Evolutionary conservation across 2,113 vertebrate genomes (phyloP).

Genomic region (Vombatus ursinus): DNA sequence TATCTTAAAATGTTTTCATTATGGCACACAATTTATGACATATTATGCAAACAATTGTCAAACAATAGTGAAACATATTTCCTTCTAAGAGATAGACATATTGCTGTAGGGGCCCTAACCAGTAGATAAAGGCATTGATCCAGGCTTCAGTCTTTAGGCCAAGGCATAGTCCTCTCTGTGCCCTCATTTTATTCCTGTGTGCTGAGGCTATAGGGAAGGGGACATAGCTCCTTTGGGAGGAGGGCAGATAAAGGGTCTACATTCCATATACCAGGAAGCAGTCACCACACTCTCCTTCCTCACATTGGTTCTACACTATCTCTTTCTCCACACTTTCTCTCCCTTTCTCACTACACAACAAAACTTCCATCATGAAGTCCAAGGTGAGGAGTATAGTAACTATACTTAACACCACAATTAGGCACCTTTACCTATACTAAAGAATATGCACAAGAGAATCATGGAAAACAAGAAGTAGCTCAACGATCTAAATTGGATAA

Average conservation of each 20-base stretch:
- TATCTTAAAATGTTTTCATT: not conserved
- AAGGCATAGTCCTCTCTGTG: not conserved
- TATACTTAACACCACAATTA: not conserved
- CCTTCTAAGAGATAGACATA: not conserved
- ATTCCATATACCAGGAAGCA: not conserved
- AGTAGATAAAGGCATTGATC: not conserved
- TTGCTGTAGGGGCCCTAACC: not conserved
- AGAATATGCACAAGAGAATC: not conserved
- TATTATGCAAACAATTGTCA: not conserved
- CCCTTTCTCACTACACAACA: not conserved
- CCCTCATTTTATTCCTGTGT: not conserved
- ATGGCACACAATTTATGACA: not conserved
- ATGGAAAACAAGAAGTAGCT: constrained; percentile 15
- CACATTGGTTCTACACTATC: not conserved
- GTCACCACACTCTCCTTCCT: not conserved
- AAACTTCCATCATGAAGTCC: not conserved
- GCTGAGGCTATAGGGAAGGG: not conserved
- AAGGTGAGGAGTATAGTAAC: not conserved
- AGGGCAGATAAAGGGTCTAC: not conserved
- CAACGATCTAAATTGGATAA: not conserved
- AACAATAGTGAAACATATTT: not conserved
- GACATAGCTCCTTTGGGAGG: not conserved
- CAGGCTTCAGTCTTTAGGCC: not conserved
- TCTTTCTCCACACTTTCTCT: not conserved
- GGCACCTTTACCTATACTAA: rapidly evolving